A percentile compares a stretch with the other conserved stretches of the same genome.
Conservation (phyloP, 1,140 invertebrate genomes). For the Calephelis nemesis region DNA sequence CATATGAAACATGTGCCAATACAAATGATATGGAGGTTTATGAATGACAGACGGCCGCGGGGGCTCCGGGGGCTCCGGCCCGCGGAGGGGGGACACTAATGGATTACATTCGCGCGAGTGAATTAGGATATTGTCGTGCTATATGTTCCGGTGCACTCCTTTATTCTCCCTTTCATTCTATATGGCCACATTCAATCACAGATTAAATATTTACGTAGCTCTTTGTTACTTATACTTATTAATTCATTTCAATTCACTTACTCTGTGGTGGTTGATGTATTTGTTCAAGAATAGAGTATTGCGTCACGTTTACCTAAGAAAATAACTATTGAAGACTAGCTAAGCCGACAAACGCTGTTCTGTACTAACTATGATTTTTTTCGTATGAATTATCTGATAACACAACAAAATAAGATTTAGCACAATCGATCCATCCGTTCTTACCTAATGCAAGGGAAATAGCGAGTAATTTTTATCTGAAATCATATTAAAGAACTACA, state of each 20-base stretch:
- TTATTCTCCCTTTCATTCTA: conserved; percentile 47
- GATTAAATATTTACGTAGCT: conserved; percentile 49
- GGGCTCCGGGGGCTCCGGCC: conserved; percentile 29
- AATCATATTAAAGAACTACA: no score
- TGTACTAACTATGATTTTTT: no score
- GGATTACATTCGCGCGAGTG: conserved; percentile 76
- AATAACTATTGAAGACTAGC: no score
- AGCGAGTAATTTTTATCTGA: no score
- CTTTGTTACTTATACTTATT: conserved; percentile 1
- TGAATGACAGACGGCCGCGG: conserved; percentile 63
- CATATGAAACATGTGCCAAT: conserved; percentile 77
- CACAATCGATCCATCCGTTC: no score
- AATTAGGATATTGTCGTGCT: conserved; percentile 77
- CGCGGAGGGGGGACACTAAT: conserved; percentile 54
- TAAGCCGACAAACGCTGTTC: no score
- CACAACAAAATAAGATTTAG: no score
- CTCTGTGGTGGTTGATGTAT: no score
- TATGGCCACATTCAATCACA: conserved; percentile 34
- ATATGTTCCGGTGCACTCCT: conserved; percentile 73
- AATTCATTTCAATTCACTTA: neutral
- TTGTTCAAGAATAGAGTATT: no score
- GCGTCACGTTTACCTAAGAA: no score
- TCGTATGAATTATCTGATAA: no score
- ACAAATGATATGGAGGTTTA: conserved; percentile 77
- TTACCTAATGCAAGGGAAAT: no score